phyloP scores from a whole-genome alignment of 2,113 vertebrate species.

The Budorcas taxicolor region DNA sequence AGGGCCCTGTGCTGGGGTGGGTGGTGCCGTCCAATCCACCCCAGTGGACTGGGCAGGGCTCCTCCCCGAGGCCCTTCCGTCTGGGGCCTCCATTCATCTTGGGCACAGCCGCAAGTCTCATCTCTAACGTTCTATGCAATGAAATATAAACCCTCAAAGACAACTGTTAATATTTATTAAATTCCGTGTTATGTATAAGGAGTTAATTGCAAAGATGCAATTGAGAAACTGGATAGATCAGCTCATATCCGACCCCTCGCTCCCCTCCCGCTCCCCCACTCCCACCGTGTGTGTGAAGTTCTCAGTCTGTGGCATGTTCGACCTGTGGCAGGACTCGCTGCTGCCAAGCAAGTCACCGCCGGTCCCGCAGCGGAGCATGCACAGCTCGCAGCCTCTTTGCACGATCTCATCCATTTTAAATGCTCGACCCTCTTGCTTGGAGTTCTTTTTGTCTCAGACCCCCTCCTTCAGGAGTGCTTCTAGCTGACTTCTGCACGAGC shows the following conservation, averaged over 20 bases:
- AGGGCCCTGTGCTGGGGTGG: not conserved
- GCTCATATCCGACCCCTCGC: slow-evolving; percentile 84
- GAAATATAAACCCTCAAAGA: slow-evolving; percentile 91
- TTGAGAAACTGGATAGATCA: slow-evolving; percentile 81
- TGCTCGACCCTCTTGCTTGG: slow-evolving; percentile 83
- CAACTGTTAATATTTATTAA: slow-evolving; percentile 86
- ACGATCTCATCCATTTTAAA: slow-evolving; percentile 88
- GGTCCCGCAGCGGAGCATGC: slow-evolving; percentile 94
- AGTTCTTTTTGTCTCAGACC: slow-evolving; percentile 78
- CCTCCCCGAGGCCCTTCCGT: slow-evolving; percentile 41
- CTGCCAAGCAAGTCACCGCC: slow-evolving; percentile 93
- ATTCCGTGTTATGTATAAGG: slow-evolving; percentile 85
- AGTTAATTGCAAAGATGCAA: slow-evolving; percentile 84
- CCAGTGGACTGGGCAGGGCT: not conserved
- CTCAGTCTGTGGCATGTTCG: slow-evolving; percentile 95
- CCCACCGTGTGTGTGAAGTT: slow-evolving; percentile 85
- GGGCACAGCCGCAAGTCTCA: slow-evolving; percentile 84
- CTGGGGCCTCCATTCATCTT: slow-evolving; percentile 73
- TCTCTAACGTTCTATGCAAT: slow-evolving; percentile 99
- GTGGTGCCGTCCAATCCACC: not conserved
- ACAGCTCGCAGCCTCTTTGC: slow-evolving; percentile 94
- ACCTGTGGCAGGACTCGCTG: slow-evolving; percentile 88
- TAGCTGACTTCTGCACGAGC: slow-evolving; percentile 87
- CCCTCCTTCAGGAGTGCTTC: slow-evolving; percentile 81
- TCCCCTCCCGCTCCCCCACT: not conserved